Percentiles rank a stretch among this genome's conserved stretches.
phyloP scores from a whole-genome alignment of 2,888 invertebrate genomes.

The Brenthis daphne region DNA sequence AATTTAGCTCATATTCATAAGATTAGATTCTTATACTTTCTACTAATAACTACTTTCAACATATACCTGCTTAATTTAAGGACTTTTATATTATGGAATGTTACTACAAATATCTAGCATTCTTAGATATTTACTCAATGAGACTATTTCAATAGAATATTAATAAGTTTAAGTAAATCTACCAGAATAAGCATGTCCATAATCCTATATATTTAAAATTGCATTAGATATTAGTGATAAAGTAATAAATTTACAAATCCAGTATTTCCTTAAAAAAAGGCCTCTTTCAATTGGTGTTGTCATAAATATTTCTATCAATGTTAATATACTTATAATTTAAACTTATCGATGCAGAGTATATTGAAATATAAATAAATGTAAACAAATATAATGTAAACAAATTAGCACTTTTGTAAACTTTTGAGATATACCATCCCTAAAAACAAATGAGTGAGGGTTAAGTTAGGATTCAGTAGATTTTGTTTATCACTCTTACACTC shows the following conservation, averaged over 20 bases:
- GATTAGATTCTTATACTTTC: slow-evolving; percentile 65
- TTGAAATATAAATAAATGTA: not conserved
- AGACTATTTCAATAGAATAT: slow-evolving; percentile 6
- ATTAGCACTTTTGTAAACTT: slow-evolving; percentile 70
- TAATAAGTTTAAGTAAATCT: slow-evolving; percentile 23
- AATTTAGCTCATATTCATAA: slow-evolving; percentile 79
- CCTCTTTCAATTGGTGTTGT: slow-evolving; percentile 68
- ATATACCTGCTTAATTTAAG: slow-evolving; percentile 22
- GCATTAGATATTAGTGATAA: slow-evolving; percentile 28
- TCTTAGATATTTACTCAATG: slow-evolving; percentile 17
- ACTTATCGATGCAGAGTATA: slow-evolving; percentile 8
- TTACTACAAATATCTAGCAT: slow-evolving; percentile 22
- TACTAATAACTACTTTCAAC: slow-evolving; percentile 48
- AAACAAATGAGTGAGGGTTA: slow-evolving; percentile 68
- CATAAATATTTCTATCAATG: slow-evolving; percentile 31
- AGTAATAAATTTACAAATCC: slow-evolving; percentile 43
- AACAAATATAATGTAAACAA: slow-evolving; percentile 3
- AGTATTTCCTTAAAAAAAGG: slow-evolving; percentile 59
- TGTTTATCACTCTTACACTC: slow-evolving; percentile 55
- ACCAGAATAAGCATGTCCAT: slow-evolving; percentile 28
- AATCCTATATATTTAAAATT: slow-evolving; percentile 27
- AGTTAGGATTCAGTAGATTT: slow-evolving; percentile 44
- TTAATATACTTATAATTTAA: slow-evolving; percentile 26
- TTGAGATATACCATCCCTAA: slow-evolving; percentile 73
- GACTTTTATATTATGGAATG: slow-evolving; percentile 22